Evolutionary conservation across 2,113 vertebrate species (phyloP).

Genomic region (Pollachius pollachius): DNA sequence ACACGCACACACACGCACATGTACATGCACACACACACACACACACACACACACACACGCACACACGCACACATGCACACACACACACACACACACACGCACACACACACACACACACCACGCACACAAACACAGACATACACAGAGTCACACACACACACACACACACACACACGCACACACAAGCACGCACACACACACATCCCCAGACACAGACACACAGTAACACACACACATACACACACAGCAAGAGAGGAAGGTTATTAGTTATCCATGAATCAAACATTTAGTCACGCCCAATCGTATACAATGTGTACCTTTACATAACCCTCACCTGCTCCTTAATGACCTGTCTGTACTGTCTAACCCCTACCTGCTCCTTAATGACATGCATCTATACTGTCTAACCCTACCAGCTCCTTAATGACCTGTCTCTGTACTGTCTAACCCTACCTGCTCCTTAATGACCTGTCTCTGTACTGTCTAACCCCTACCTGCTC

Average conservation of each 20-base stretch:
- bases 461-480: no score
- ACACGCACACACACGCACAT: conserved; percentile 8
- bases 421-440: no score
- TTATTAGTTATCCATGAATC: no score
- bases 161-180: conserved; percentile 1
- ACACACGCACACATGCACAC: not conserved
- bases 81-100: not conserved
- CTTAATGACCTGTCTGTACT: no score
- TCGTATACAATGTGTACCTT: conserved; percentile 40
- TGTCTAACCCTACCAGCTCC: no score
- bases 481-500: no score
- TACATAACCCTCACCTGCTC: conserved; percentile 13
- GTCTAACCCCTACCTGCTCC: no score
- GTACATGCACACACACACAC: conserved; percentile 1
- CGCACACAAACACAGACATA: not conserved
- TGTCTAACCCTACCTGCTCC: no score
- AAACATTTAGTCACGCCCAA: conserved; percentile 16
- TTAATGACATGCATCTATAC: no score
- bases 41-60: conserved; percentile 11
- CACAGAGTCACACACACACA: not conserved
- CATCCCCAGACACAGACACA: conserved; percentile 7
- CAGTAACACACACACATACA: not conserved
- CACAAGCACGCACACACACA: conserved; percentile 2
- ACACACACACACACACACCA: conserved; percentile 10
- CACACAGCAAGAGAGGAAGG: not conserved